A percentile compares a stretch with the other conserved stretches of the same genome.
Conservation (phyloP, 1,140 invertebrate genomes). For the Metaphire vulgaris region DNA sequence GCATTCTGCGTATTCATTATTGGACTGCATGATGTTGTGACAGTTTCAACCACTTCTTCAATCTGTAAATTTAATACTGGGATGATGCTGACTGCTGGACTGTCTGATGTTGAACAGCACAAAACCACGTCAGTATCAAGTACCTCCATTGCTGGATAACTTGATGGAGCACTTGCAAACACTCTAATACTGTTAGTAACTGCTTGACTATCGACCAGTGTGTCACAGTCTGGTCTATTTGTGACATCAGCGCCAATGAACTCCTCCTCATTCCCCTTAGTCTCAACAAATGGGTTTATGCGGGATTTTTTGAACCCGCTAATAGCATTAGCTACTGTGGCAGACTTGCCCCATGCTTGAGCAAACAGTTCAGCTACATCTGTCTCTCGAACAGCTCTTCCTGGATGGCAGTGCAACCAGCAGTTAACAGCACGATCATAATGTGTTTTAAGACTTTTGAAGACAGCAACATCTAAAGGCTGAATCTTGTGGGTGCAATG, state of each 20-base stretch:
- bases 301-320: background rate
- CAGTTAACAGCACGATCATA: conserved; percentile 40
- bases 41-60: no score
- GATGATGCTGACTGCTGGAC: no score
- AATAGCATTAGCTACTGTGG: background rate
- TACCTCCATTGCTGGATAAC: no score
- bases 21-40: no score
- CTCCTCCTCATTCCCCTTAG: background rate
- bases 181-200: no score
- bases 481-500: conserved; percentile 40
- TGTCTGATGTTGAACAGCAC: no score
- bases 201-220: no score
- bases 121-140: no score
- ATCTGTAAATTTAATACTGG: no score
- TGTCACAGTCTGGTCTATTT: no score
- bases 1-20: no score
- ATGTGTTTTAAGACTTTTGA: conserved; percentile 44
- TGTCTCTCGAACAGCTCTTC: conserved; percentile 34
- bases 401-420: conserved; percentile 40
- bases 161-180: no score
- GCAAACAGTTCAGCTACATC: conserved; percentile 37
- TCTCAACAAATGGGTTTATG: conserved; percentile 1
- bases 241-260: background rate
- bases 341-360: conserved; percentile 40
- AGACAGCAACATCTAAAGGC: conserved; percentile 45